Evolutionary conservation across 2,888 invertebrate species (phyloP), one percentile per base, ranked within the genome.

Genomic region (Harmothoe impar): DNA sequence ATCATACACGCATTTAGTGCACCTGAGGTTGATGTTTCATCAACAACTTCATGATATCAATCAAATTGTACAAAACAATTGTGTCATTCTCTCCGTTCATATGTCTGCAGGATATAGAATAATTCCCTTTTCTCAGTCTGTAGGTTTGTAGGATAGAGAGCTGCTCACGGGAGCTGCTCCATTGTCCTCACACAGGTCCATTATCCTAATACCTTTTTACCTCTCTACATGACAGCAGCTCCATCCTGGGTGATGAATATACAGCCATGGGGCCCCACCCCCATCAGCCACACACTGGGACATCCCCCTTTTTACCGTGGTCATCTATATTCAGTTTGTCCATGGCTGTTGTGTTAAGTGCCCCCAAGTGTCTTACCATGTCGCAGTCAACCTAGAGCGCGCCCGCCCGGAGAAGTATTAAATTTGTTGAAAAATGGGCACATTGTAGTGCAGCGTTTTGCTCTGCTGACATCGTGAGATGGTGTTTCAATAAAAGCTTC

Each of bases 281-380:
- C 0, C 15, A 29, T 72, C 72, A 25, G 72, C 3, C 72, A 72
- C 72, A 72, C 62, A 62, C 62, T 62, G 43, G 5, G 10, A 20
- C 3, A 5, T 15, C 5, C 23, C 62, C 62, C 62, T 15, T 29
- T 72, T 72, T 72, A n/a, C 29, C 25, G 17, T 29, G 29, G 17
- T 25, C 29, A 72, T 72, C 72, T 72, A 72, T 72, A 72, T 72
- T 72, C 72, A 72, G 72, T 72, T 72, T 72, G 72, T 29, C 31
- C 17, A 25, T 25, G 25, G 72, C 29, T 29, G 20, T 72, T 72
- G 25, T 72, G 72, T 29, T 29, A 72, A 72, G 72, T 72, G 72
- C 72, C 25, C 29, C 72, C 25, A 25, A 15, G 25, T 72, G 29
- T 72, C 72, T 25, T 29, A 15, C 29, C 29, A n/a, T 72, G 72